These are phyloP conservation scores for Amphibalanus amphitrite DNA, from an alignment of 1,140 invertebrate species.

Conservation along the genomic window DNA sequence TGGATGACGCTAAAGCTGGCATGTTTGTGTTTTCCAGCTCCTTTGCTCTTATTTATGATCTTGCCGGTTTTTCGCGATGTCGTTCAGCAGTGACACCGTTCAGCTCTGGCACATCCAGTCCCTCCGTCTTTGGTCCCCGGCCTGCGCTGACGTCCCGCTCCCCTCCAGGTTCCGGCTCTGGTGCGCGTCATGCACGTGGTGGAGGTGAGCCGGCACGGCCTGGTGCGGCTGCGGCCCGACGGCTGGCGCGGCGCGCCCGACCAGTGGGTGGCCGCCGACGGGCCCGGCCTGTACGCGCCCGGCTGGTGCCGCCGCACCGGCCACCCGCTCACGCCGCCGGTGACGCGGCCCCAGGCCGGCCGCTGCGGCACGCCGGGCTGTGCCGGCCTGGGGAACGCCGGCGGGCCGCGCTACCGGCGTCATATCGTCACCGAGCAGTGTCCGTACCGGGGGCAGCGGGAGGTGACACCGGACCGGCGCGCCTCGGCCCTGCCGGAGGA, in stretches of 20 bases:
- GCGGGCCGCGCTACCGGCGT: constrained; percentile 50
- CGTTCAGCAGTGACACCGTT: too few species aligned
- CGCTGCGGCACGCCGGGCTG: constrained; percentile 59
- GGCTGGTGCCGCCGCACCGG: constrained; percentile 77
- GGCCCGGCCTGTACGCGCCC: constrained; percentile 71
- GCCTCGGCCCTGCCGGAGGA: constrained; percentile 21
- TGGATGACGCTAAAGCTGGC: too few species aligned
- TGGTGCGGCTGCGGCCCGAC: constrained; percentile 58
- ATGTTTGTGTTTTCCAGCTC: too few species aligned
- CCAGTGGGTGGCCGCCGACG: constrained; percentile 81
- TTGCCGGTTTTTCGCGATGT: too few species aligned
- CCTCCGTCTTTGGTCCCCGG: too few species aligned
- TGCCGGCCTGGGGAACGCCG: constrained; percentile 55
- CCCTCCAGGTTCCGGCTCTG: constrained; percentile 38
- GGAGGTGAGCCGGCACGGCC: constrained; percentile 36
- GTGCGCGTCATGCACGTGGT: constrained; percentile 71
- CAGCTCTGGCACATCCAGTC: too few species aligned
- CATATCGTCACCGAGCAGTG: constrained; percentile 62
- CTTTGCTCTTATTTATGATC: too few species aligned
- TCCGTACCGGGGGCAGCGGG: constrained; percentile 56
- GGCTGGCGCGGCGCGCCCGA: constrained; percentile 73
- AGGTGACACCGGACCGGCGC: constrained; percentile 37
- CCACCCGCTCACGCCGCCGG: constrained; percentile 63
- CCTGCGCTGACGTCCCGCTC: neutral
- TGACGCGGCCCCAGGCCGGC: constrained; percentile 26